Evolutionary conservation across 2,113 vertebrate genomes (phyloP).

Genomic region (Pollachius pollachius): DNA sequence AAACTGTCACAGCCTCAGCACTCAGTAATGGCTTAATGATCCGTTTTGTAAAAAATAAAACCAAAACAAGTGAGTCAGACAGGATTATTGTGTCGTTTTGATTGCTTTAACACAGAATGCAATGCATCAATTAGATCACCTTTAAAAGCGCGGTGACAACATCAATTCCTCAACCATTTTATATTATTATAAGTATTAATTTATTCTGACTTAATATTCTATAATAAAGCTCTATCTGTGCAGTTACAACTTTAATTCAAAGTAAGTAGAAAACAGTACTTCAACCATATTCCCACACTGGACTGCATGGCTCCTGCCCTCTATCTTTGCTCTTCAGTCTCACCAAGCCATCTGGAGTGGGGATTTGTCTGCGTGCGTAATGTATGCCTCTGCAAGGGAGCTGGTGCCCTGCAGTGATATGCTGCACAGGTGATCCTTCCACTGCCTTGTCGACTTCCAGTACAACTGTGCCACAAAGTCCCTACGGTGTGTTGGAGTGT

Average conservation of each 20-base stretch:
- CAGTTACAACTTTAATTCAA: too few relatives aligned
- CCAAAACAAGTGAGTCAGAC: constrained; percentile 52
- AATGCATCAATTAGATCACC: background rate
- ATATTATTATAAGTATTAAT: too few relatives aligned
- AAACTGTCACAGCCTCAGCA: constrained; percentile 36
- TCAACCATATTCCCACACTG: too few relatives aligned
- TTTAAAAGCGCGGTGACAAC: too few relatives aligned
- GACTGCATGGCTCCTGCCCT: too few relatives aligned
- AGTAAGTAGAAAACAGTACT: too few relatives aligned
- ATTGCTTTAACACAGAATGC: background rate
- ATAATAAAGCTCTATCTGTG: too few relatives aligned
- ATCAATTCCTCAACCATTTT: too few relatives aligned
- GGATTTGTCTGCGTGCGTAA: constrained; percentile 43
- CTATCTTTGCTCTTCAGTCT: too few relatives aligned
- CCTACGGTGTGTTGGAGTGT: constrained; percentile 39
- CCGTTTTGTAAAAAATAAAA: constrained; percentile 28
- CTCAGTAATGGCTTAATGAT: constrained; percentile 27
- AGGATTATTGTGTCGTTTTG: constrained; percentile 27
- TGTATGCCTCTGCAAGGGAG: constrained; percentile 39
- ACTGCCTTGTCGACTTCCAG: constrained; percentile 37
- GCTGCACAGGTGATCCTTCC: constrained; percentile 36
- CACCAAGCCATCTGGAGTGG: constrained; percentile 62
- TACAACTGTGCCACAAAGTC: constrained; percentile 28
- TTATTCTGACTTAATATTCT: too few relatives aligned
- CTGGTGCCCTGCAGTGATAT: constrained; percentile 38